A percentile compares a stretch with the other conserved stretches of the same genome.
Evolutionary conservation across 2,888 invertebrate species (phyloP).

Genomic region (Suillia variegata): DNA sequence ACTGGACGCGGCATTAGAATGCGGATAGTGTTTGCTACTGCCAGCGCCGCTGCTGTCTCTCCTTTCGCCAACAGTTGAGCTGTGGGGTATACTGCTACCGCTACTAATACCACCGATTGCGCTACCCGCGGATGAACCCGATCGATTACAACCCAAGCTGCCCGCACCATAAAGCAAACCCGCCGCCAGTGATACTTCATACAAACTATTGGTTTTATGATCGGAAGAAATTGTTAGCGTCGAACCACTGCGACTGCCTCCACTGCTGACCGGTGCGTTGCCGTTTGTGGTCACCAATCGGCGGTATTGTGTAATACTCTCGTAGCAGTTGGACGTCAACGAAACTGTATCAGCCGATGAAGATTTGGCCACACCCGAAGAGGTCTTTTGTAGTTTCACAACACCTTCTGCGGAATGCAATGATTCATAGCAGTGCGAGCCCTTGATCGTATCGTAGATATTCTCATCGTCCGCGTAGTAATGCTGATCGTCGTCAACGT

Average conservation of each 20-base stretch:
- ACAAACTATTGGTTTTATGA: slow-evolving; percentile 60
- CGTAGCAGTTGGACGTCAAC: slow-evolving; percentile 58
- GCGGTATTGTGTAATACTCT: slow-evolving; percentile 54
- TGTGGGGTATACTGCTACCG: slow-evolving; percentile 7
- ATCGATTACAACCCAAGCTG: slow-evolving; percentile 35
- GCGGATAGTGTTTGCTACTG: slow-evolving; percentile 33
- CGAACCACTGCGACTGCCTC: slow-evolving; percentile 49
- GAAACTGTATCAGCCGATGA: slow-evolving; percentile 46
- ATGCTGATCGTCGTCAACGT: slow-evolving; percentile 28
- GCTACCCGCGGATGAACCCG: slow-evolving; percentile 33
- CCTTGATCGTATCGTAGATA: slow-evolving; percentile 69
- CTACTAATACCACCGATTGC: slow-evolving; percentile 26
- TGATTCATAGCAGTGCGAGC: slow-evolving; percentile 58
- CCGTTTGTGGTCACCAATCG: slow-evolving; percentile 18
- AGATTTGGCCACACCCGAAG: too few species aligned
- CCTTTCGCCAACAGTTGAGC: not conserved
- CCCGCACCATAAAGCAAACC: slow-evolving; percentile 37
- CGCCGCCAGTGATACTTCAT: slow-evolving; percentile 53
- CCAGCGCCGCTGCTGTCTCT: slow-evolving; percentile 11
- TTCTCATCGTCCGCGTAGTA: slow-evolving; percentile 63
- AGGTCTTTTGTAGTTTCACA: slow-evolving; percentile 14
- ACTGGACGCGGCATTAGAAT: slow-evolving; percentile 47
- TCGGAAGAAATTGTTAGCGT: slow-evolving; percentile 59
- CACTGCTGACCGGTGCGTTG: slow-evolving; percentile 32
- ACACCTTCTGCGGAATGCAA: slow-evolving; percentile 32